Conservation (phyloP, 2,113 vertebrate genomes). For the Theropithecus gelada region DNA sequence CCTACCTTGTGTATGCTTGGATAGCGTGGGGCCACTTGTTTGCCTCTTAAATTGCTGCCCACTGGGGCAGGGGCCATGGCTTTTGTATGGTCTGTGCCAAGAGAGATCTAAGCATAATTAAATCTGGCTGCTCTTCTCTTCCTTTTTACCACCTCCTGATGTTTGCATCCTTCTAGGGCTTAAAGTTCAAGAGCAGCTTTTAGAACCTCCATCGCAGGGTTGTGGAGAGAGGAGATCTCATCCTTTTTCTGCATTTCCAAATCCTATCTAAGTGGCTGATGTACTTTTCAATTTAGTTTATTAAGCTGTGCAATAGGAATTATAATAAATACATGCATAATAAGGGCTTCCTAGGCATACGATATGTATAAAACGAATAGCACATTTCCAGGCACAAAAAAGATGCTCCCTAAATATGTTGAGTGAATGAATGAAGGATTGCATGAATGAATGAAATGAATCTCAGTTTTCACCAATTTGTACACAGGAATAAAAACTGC, state of each 20-base stretch:
- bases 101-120: not conserved
- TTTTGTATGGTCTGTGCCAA: not conserved
- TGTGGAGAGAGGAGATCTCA: not conserved
- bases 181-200: not conserved
- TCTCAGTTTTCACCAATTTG: not conserved
- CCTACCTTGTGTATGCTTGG: not conserved
- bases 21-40: not conserved
- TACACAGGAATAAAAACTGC: not conserved
- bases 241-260: not conserved
- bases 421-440: not conserved
- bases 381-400: not conserved
- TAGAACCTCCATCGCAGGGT: not conserved
- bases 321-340: rapidly evolving
- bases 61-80: not conserved
- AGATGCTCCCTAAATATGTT: not conserved
- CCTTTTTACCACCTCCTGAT: not conserved
- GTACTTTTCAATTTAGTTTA: not conserved
- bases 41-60: not conserved
- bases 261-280: not conserved
- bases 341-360: not conserved
- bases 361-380: not conserved
- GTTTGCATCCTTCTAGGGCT: not conserved
- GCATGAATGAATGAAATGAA: not conserved
- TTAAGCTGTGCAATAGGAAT: not conserved
- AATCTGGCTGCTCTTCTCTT: not conserved